phyloP scores from a whole-genome alignment of 2,888 invertebrate genomes.

The Elgonia sp. region DNA sequence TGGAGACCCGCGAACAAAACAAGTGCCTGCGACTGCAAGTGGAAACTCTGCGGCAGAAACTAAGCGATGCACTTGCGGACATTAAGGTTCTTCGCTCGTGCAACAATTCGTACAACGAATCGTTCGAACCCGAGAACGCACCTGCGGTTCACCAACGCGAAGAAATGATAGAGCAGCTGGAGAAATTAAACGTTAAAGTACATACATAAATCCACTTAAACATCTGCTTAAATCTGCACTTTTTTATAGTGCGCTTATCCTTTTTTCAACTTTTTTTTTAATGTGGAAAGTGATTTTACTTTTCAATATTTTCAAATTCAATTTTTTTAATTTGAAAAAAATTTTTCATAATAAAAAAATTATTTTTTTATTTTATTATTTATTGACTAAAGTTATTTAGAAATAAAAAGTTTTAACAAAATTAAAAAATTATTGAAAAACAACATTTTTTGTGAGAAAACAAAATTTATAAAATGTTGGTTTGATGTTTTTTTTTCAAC shows the following conservation, averaged over 20 bases:
- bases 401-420: too few relatives aligned
- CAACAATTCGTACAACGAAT: slow-evolving; percentile 83
- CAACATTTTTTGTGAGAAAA: too few relatives aligned
- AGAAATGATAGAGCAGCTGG: slow-evolving; percentile 90
- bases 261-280: too few relatives aligned
- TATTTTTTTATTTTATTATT: too few relatives aligned
- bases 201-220: slow-evolving; percentile 82
- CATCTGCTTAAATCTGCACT: slow-evolving; percentile 53
- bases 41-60: slow-evolving; percentile 91
- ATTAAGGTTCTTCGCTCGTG: slow-evolving; percentile 89
- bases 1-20: slow-evolving; percentile 88
- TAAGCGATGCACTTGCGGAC: slow-evolving; percentile 91
- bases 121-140: slow-evolving; percentile 80
- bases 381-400: too few relatives aligned
- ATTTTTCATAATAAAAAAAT: too few relatives aligned
- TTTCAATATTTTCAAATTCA: too few relatives aligned
- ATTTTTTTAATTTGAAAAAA: too few relatives aligned
- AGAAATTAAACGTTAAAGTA: slow-evolving; percentile 90
- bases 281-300: too few relatives aligned
- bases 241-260: neutral
- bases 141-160: slow-evolving; percentile 90
- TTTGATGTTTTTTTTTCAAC: too few relatives aligned
- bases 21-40: slow-evolving; percentile 89
- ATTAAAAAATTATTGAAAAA: too few relatives aligned
- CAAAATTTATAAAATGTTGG: too few relatives aligned